Conservation (phyloP, 2,888 invertebrate genomes). For the Branchipolynoe longqiensis region DNA sequence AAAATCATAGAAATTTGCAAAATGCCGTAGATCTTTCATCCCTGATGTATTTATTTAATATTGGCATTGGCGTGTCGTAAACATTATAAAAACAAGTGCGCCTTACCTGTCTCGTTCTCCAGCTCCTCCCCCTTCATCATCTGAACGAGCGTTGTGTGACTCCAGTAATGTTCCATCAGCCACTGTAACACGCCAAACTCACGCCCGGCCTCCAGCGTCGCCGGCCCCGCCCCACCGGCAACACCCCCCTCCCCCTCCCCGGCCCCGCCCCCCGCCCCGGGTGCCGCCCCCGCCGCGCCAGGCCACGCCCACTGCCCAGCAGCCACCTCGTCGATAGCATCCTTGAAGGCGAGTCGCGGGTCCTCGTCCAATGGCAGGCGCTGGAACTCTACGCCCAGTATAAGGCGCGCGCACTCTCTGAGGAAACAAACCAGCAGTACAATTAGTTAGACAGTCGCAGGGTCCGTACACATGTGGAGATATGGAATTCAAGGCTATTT, state of each 20-base stretch:
- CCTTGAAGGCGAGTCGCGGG: conserved; percentile 63
- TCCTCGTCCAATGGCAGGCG: conserved; percentile 61
- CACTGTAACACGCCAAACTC: conserved; percentile 68
- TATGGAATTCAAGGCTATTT: too few relatives aligned
- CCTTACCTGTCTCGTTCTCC: conserved; percentile 71
- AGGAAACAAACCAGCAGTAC: too few relatives aligned
- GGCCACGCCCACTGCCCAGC: conserved; percentile 50
- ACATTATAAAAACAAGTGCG: neutral
- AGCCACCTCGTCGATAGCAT: conserved; percentile 58
- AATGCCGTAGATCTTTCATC: too few relatives aligned
- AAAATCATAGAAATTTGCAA: too few relatives aligned
- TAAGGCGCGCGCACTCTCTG: conserved; percentile 68
- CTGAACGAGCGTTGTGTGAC: conserved; percentile 75
- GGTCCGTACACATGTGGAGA: too few relatives aligned
- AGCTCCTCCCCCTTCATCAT: conserved; percentile 76
- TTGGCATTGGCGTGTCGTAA: too few relatives aligned
- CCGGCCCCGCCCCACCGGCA: conserved; percentile 44
- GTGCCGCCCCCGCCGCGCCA: neutral
- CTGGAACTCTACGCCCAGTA: conserved; percentile 68
- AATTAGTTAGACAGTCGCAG: too few relatives aligned
- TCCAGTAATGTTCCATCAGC: conserved; percentile 75
- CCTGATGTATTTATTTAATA: too few relatives aligned
- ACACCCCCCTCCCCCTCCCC: neutral
- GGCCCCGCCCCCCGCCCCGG: neutral
- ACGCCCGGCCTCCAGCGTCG: conserved; percentile 62